These are phyloP conservation scores for Lycopodina hypogea DNA, from an alignment of 37 sponge, comb jelly and placozoan species.

Conservation along the genomic window DNA sequence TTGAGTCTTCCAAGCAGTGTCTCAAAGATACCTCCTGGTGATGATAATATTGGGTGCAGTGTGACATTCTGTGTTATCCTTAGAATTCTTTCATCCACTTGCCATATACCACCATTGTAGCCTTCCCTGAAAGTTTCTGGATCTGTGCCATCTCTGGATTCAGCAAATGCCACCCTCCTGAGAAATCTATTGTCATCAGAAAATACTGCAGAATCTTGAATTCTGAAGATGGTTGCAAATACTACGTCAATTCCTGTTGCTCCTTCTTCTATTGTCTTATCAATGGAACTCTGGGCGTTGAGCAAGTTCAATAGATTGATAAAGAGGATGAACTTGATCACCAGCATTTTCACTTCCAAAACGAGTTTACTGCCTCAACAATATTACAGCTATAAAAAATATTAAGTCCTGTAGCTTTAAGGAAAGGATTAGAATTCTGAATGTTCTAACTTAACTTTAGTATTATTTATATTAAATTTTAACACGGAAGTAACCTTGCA, in stretches of 20 bases:
- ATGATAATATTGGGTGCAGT: no score
- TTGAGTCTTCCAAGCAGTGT: background rate
- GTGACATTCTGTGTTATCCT: constrained; percentile 1
- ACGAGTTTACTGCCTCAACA: no score
- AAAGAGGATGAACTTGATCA: background rate
- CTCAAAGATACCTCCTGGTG: background rate
- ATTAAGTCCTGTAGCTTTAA: no score
- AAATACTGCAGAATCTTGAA: constrained; percentile 16
- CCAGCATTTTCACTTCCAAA: no score
- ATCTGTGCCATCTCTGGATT: constrained; percentile 32
- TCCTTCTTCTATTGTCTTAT: background rate
- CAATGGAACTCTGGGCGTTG: background rate
- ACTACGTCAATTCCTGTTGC: constrained; percentile 24
- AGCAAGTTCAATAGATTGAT: background rate
- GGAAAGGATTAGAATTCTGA: no score
- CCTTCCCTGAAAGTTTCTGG: constrained; percentile 30
- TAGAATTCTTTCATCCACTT: constrained; percentile 34
- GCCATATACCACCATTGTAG: constrained; percentile 47
- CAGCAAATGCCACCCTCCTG: constrained; percentile 36
- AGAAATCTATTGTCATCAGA: constrained; percentile 25
- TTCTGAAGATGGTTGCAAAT: background rate
- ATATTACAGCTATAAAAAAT: no score
- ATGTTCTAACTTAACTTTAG: no score
- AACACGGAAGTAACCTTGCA: no score
- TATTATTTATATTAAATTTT: no score